phyloP scores from a whole-genome alignment of 2,113 vertebrate species.

The Gymnarchus niloticus region DNA sequence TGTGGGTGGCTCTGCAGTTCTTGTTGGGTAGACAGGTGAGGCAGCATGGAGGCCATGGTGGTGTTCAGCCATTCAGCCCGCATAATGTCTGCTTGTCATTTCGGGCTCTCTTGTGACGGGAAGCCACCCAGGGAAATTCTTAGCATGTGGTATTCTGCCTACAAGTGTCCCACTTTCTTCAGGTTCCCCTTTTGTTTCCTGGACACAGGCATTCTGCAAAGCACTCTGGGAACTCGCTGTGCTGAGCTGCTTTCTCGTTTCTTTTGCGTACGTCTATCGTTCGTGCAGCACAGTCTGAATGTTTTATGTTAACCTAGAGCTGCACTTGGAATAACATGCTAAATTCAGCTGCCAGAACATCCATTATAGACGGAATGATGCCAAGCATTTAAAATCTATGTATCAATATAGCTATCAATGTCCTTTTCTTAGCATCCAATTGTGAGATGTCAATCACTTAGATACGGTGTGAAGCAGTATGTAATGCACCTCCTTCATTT shows the following conservation, averaged over 20 bases:
- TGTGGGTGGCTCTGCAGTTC: slow-evolving; percentile 34
- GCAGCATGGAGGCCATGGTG: background rate
- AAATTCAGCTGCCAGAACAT: background rate
- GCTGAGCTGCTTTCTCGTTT: background rate
- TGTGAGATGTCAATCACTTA: too few species aligned
- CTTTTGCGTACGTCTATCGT: too few species aligned
- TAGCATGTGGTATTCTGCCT: background rate
- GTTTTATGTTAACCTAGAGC: background rate
- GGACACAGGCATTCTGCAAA: background rate
- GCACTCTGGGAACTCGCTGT: background rate
- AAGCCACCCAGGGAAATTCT: background rate
- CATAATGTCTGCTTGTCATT: slow-evolving; percentile 14
- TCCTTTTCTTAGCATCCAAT: too few species aligned
- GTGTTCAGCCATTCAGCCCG: slow-evolving; percentile 22
- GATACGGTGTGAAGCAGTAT: too few species aligned
- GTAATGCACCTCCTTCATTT: too few species aligned
- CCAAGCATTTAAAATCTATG: background rate
- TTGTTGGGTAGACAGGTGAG: slow-evolving; percentile 26
- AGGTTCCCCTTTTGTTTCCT: too few species aligned
- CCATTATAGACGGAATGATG: background rate
- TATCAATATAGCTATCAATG: background rate
- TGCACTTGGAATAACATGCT: background rate
- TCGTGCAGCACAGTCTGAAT: background rate
- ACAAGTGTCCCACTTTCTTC: background rate
- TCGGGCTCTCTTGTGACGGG: background rate